Percentiles rank a stretch among this genome's conserved stretches.
Conservation (phyloP, 2,113 vertebrate species). For the Lonchura striata region DNA sequence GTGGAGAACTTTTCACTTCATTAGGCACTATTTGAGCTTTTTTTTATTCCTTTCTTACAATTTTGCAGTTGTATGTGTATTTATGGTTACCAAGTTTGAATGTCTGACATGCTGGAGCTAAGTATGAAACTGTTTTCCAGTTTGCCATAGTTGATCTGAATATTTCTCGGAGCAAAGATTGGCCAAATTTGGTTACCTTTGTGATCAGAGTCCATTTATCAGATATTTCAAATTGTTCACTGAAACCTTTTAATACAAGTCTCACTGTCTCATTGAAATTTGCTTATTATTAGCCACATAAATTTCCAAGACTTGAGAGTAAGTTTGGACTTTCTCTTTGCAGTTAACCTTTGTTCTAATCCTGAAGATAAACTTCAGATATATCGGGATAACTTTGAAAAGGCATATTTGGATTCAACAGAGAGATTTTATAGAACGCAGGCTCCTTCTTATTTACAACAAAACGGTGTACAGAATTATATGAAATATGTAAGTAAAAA, state of each 20-base stretch:
- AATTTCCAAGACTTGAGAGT: neutral
- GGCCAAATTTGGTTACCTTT: neutral
- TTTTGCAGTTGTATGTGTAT: neutral
- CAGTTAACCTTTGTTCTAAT: slow-evolving; percentile 99
- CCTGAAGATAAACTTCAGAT: slow-evolving; percentile 98
- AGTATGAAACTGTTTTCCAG: neutral
- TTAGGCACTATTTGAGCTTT: neutral
- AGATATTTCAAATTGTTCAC: neutral
- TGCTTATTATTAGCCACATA: neutral
- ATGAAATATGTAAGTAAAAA: slow-evolving; percentile 98
- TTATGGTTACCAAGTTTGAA: neutral
- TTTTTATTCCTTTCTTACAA: neutral
- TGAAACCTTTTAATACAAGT: neutral
- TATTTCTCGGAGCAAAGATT: neutral
- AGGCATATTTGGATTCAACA: slow-evolving; percentile 97
- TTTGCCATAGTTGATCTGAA: neutral
- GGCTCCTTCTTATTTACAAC: slow-evolving; percentile 96
- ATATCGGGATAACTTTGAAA: slow-evolving; percentile 99
- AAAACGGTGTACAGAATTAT: slow-evolving; percentile 99
- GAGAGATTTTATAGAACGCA: slow-evolving; percentile 99
- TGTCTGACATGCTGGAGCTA: neutral
- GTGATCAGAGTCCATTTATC: neutral
- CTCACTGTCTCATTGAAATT: neutral
- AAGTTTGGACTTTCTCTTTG: slow-evolving; percentile 68
- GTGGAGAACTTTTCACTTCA: neutral